These are phyloP conservation scores for Zoanthus sansibaricus DNA, from an alignment of 92 coral and sea anemone species.

Conservation along the genomic window DNA sequence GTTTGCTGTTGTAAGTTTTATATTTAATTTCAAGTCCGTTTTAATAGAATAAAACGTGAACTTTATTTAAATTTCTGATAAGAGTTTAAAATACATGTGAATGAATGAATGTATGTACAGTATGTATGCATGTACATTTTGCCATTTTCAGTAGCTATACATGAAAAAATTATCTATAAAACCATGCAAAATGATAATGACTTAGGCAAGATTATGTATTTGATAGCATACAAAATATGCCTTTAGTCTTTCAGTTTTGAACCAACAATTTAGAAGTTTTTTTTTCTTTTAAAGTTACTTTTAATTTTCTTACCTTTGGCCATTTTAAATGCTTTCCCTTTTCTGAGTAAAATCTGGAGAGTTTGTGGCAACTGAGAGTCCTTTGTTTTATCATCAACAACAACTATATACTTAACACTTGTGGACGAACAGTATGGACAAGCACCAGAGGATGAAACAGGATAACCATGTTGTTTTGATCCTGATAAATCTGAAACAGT, in stretches of 20 bases:
- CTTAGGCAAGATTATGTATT: no score
- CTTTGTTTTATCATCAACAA: slow-evolving; percentile 74
- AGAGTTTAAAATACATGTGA: no score
- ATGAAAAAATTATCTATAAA: no score
- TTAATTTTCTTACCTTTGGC: slow-evolving; percentile 84
- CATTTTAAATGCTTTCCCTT: slow-evolving; percentile 95
- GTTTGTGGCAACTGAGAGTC: slow-evolving; percentile 85
- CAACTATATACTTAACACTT: slow-evolving; percentile 87
- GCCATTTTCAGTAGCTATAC: no score
- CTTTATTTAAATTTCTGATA: no score
- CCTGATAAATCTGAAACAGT: slow-evolving; percentile 26
- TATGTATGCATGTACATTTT: no score
- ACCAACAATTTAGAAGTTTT: background rate
- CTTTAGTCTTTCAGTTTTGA: background rate
- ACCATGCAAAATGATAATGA: no score
- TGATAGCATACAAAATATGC: background rate
- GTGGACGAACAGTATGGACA: slow-evolving; percentile 92
- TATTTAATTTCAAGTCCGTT: no score
- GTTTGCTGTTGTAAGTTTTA: no score
- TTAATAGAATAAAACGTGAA: no score
- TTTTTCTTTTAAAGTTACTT: background rate
- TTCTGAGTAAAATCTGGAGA: slow-evolving; percentile 73
- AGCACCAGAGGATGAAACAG: slow-evolving; percentile 86
- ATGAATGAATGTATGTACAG: no score
- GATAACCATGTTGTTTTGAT: slow-evolving; percentile 48